Base-by-base conservation (phyloP, 2,113 vertebrate genomes). In the Pithys albifrons region DNA sequence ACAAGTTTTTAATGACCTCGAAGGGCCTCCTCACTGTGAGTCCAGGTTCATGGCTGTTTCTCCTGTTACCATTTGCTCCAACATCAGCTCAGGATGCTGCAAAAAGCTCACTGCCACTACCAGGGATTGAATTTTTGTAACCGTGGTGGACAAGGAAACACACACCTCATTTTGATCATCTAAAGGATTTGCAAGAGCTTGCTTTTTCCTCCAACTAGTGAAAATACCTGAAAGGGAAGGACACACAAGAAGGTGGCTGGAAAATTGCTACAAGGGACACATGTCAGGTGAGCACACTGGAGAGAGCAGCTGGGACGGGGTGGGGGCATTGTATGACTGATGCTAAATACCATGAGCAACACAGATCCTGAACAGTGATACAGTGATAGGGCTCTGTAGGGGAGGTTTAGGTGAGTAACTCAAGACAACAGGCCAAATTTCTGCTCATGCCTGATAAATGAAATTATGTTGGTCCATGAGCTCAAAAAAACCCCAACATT, bases 201-300 rank as follows among this genome's bases (percentile, higher is more conserved):
- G 24, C 49, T 45, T 1, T 0, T 72, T 75, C 49, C 59, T 71
- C 69, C 37, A 62, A 2, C 20, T n/a, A 54, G 7, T 55, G 45
- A 72, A 80, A 87, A 45, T 15, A 33, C 35, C 46, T 72, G n/a
- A 46, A 46, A 54, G 33, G 52, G 58, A 74, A 66, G 35, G 52
- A 46, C 59, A 73, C 14, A 35, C 46, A 55, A 39, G 70, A 59
- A 59, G 19, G 46, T 46, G n/a, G 59, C 43, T 65, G 49, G 85
- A 69, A 55, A 62, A 48, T 11, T 11, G n/a, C 10, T 39, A 35
- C 31, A 43, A 33, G 69, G 39, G 35, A 39, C 23, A 14, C 19
- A 15, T 0, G 0, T 33, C 51, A 54, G 22, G 31, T 19, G 33
- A 1, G 6, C 31, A 15, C 0, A 0, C 7, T 31, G 45, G 39